Evolutionary conservation across 2,888 invertebrate species (phyloP), one percentile per base, ranked within the genome.

Genomic region (Trachelus iudaicus): DNA sequence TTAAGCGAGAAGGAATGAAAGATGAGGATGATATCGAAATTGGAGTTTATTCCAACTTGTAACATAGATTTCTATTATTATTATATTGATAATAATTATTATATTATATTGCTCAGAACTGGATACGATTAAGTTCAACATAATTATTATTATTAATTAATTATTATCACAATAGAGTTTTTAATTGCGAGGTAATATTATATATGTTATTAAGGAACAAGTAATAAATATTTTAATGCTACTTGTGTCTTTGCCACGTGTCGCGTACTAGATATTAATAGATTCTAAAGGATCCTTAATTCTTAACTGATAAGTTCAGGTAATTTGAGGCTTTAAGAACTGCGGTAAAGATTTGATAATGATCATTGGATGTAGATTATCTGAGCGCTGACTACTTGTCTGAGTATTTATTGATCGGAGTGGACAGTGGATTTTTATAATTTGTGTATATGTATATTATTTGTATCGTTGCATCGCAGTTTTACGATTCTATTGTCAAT

Each of bases 181-280:
- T 80, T 80, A 81, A 84, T 82, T 85, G 77, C 80, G 82, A 80
- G 81, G 80, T 85, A 85, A 85, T 83, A 83, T 81, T 82, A 80
- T 85, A 83, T 56, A 23, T 56, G 56, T 87, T 87, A 86, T 83
- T 83, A 83, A 84, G 83, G 82, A 85, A 85, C 79, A 80, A 84
- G 80, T 85, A 87, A 89, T 88, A 88, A 88, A 89, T 86, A 87
- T 86, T 87, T 88, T 85, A 87, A 87, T 86, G 85, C 84, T 86
- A 87, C 56, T 78, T 56, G 2, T 12, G 23, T 12, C 56, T 56
- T 23, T 56, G 56, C 23, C 56, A 23, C 56, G 9, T 56, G 23
- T 56, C 56, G 56, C 23, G 56, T 31, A 4, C 71, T 71, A 9
- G 71, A 71, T 71, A 56, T 23, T 23, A 56, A 56, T 56, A 23